Conservation (phyloP, 1,140 invertebrate genomes). For the Brachionus asplanchnoidis region DNA sequence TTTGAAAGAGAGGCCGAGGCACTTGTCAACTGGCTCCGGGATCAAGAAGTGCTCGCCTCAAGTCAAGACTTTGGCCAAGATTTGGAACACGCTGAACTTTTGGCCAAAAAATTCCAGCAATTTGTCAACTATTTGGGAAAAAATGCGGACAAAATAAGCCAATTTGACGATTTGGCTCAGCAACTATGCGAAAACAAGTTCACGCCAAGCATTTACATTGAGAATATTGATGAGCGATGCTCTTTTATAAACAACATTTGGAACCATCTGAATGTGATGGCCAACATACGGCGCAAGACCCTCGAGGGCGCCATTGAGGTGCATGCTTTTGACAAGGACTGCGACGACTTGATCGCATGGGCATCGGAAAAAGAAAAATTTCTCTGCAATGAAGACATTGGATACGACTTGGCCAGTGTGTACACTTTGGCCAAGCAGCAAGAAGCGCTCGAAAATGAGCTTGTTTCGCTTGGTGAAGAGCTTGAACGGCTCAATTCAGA, state of each 20-base stretch:
- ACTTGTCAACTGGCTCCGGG: neutral
- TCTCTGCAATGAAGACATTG: slow-evolving; percentile 23
- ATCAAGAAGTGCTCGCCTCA: slow-evolving; percentile 3
- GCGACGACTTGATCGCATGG: slow-evolving; percentile 36
- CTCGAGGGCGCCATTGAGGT: slow-evolving; percentile 16
- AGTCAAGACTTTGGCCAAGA: slow-evolving; percentile 39
- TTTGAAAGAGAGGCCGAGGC: slow-evolving; percentile 11
- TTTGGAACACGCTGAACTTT: slow-evolving; percentile 35
- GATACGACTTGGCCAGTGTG: slow-evolving; percentile 38
- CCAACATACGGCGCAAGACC: neutral
- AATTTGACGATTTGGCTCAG: slow-evolving; percentile 34
- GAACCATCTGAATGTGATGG: neutral
- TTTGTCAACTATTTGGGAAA: slow-evolving; percentile 21
- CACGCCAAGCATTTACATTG: slow-evolving; percentile 7
- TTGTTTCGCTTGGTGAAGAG: neutral
- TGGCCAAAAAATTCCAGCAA: slow-evolving; percentile 11
- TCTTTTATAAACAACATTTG: neutral
- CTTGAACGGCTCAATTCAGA: slow-evolving; percentile 16
- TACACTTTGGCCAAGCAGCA: slow-evolving; percentile 37
- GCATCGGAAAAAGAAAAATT: slow-evolving; percentile 30
- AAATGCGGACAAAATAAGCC: neutral
- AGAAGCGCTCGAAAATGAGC: slow-evolving; percentile 27
- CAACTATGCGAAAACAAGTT: slow-evolving; percentile 33
- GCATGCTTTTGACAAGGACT: slow-evolving; percentile 37
- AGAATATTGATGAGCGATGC: slow-evolving; percentile 21